Conservation (phyloP, 1,140 invertebrate genomes). For the Anadara kagoshimensis region DNA sequence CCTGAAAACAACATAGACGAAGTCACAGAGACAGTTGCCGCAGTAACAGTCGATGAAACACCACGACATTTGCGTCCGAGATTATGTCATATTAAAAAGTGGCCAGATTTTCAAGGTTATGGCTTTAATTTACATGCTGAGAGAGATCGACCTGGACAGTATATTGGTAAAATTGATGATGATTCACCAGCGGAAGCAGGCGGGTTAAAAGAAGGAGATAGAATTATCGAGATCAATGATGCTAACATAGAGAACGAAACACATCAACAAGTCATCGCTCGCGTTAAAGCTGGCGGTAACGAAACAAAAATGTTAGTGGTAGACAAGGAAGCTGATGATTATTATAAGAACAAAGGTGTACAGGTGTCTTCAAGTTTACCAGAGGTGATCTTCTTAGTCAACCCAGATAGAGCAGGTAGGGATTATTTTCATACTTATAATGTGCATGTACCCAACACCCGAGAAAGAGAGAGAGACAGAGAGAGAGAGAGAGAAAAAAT, state of each 20-base stretch:
- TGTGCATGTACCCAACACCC: too few relatives aligned
- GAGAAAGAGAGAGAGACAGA: too few relatives aligned
- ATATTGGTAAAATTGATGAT: constrained; percentile 96
- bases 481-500: too few relatives aligned
- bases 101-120: constrained; percentile 95
- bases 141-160: constrained; percentile 94
- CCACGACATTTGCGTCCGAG: constrained; percentile 48
- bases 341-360: constrained; percentile 82
- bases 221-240: constrained; percentile 84
- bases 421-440: too few relatives aligned
- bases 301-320: constrained; percentile 92
- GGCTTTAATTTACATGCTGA: constrained; percentile 99
- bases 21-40: neutral
- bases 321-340: constrained; percentile 85
- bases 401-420: constrained; percentile 22
- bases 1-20: constrained; percentile 2
- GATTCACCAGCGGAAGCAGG: constrained; percentile 92
- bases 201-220: constrained; percentile 90
- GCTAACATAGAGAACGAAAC: constrained; percentile 90
- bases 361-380: constrained; percentile 78
- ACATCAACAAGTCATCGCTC: constrained; percentile 84
- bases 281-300: constrained; percentile 84
- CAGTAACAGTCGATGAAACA: constrained; percentile 9
- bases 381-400: constrained; percentile 72
- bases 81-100: constrained; percentile 78